Base-by-base conservation (phyloP, 2,888 invertebrate genomes). In the Hydrotaea diabolus region DNA sequence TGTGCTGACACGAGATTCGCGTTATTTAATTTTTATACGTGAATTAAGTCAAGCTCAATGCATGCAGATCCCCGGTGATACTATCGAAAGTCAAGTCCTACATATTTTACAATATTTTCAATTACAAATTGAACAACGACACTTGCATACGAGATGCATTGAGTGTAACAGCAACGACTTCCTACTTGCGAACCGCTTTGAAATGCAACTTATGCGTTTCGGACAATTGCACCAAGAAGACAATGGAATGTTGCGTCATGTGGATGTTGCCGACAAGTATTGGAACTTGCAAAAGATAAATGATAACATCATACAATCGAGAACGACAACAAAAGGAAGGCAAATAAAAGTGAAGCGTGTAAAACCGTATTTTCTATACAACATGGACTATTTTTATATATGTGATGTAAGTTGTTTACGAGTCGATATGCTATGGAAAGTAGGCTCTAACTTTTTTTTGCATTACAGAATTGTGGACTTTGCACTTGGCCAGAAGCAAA, bases 131-230 rank as follows among this genome's bases (percentile, higher is more conserved):
- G 80, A 86, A 64, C 78, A 86, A 31, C 74, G 80, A 5, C 79
- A 85, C 53, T 80, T 88, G 0, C 86, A 84, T 57, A 85, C 86
- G 17, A 86, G 87, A 11, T 88, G 88, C 62, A 36, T 86, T 31
- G 77, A 86, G n/a, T 88, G 88, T 59, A 88, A 88, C 77, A 39
- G 87, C n/a, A 86, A 86, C 62, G 85, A 87, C 69, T 88, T 88
- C 53, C 77, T 88, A 55, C 36, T 87, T 39, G 86, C 85, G 19
- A 75, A 77, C 53, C 85, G 85, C 8, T 55, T 83, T 57, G 86
- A 88, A 74, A 86, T 88, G 71, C 85, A 85, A 69, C 36, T 71
- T 36, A 82, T 87, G 80, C 86, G 78, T 39, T 84, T 72, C 57
- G 84, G 84, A 0, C 79, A 85, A 62, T 53, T 62, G 15, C 64